Evolutionary conservation across 2,888 invertebrate species (phyloP).

Genomic region (Alloplasta piceator): DNA sequence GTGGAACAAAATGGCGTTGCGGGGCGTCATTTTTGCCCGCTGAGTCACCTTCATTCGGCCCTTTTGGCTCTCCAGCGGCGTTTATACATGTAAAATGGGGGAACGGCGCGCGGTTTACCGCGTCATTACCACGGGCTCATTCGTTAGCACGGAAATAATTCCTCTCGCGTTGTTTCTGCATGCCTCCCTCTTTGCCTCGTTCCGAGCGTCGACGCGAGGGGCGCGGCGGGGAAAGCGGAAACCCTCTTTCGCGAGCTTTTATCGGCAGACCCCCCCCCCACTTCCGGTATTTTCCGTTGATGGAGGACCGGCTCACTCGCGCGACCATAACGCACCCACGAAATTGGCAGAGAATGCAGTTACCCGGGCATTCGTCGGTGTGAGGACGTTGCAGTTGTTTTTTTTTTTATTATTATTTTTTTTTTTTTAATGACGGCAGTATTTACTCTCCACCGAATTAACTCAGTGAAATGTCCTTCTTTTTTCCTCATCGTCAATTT

Average conservation of each 20-base stretch:
- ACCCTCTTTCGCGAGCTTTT: conserved; percentile 40
- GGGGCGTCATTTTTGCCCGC: too few relatives aligned
- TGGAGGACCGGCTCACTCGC: conserved; percentile 23
- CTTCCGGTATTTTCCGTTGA: conserved; percentile 17
- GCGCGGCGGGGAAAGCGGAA: too few relatives aligned
- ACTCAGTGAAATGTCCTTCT: conserved; percentile 47
- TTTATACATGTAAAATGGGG: too few relatives aligned
- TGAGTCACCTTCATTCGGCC: too few relatives aligned
- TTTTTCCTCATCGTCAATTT: neutral
- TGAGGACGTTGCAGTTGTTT: neutral
- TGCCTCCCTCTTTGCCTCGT: conserved; percentile 14
- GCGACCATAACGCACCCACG: conserved; percentile 54
- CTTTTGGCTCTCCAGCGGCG: neutral
- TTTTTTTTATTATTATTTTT: too few relatives aligned
- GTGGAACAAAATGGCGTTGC: too few relatives aligned
- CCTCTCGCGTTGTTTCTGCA: conserved; percentile 32
- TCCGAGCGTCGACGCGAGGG: too few relatives aligned
- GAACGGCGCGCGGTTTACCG: conserved; percentile 63
- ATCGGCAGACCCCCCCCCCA: conserved; percentile 13
- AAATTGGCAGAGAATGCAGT: conserved; percentile 59
- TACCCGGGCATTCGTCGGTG: conserved; percentile 37
- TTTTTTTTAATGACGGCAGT: conserved; percentile 40
- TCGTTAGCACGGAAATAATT: conserved; percentile 67
- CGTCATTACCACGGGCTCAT: conserved; percentile 66
- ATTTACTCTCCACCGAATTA: conserved; percentile 36